A percentile compares a stretch with the other conserved stretches of the same genome.
These are phyloP conservation scores for Puma concolor DNA, from an alignment of 2,113 vertebrate species.

Conservation along the genomic window DNA sequence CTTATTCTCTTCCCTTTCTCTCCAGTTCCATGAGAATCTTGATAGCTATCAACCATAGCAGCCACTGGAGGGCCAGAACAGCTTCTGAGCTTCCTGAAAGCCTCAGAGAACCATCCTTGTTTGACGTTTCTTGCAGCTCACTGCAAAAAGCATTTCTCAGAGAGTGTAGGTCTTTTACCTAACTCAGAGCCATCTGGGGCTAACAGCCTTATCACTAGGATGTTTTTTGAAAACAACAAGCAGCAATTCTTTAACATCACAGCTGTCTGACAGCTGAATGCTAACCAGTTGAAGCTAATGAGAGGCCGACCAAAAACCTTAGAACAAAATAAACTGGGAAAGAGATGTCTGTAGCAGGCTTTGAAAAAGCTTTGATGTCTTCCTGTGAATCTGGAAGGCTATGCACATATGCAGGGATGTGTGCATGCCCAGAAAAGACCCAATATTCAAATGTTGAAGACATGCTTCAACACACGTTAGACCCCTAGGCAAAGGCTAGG, in stretches of 20 bases:
- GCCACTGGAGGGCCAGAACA: not conserved
- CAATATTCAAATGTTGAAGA: not conserved
- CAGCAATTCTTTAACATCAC: not conserved
- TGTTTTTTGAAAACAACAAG: not conserved
- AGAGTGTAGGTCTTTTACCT: not conserved
- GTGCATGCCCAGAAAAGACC: not conserved
- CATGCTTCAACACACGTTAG: not conserved
- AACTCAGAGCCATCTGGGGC: not conserved
- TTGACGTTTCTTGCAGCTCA: not conserved
- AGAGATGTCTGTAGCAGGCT: not conserved
- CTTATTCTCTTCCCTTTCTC: not conserved
- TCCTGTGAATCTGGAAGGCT: not conserved
- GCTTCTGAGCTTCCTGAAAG: not conserved
- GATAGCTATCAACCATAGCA: no score
- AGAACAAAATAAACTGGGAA: not conserved
- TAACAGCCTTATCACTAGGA: not conserved
- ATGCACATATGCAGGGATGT: not conserved
- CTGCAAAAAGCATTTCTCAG: not conserved
- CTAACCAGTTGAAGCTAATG: not conserved
- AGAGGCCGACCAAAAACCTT: not conserved
- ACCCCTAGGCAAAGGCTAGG: not conserved
- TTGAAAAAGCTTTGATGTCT: not conserved
- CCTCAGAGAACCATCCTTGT: not conserved
- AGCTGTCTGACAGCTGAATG: no score
- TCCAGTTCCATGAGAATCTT: not conserved